Percentiles rank a stretch among this genome's conserved stretches.
Conservation (phyloP, 2,797 vertebrate genomes). For the Dromococcyx pavoninus region DNA sequence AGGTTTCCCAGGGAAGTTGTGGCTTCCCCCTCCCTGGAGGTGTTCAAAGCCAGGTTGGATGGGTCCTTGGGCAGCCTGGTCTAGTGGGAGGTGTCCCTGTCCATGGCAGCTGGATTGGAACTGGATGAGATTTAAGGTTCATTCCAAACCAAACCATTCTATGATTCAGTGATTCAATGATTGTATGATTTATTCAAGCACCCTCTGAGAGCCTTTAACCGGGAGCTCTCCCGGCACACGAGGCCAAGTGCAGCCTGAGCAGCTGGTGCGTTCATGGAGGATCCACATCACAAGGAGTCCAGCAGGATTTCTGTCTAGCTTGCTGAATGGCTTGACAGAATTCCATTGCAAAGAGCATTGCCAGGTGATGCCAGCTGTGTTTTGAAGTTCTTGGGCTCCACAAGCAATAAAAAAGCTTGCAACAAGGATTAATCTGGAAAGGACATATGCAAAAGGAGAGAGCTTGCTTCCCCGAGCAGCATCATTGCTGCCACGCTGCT, state of each 20-base stretch:
- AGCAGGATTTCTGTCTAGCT: not conserved
- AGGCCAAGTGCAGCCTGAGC: not conserved
- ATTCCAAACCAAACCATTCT: no score
- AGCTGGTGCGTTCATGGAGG: not conserved
- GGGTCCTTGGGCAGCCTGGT: no score
- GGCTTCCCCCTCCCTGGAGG: no score
- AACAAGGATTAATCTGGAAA: not conserved
- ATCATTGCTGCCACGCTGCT: not conserved
- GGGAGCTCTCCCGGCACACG: not conserved
- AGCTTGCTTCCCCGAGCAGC: not conserved
- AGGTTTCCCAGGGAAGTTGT: no score
- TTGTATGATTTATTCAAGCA: not conserved
- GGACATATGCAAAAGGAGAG: not conserved
- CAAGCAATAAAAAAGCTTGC: not conserved
- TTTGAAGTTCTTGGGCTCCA: not conserved
- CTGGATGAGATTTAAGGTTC: no score
- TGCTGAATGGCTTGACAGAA: not conserved
- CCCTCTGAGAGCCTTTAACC: not conserved
- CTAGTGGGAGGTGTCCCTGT: no score
- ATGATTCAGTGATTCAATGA: no score
- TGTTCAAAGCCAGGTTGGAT: no score
- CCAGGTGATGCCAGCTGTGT: not conserved
- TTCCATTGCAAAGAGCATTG: not conserved
- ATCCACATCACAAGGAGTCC: not conserved
- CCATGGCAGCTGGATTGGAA: no score